These are phyloP conservation scores for Baccha elongata DNA, from an alignment of 2,888 invertebrate genomes.

Conservation along the genomic window DNA sequence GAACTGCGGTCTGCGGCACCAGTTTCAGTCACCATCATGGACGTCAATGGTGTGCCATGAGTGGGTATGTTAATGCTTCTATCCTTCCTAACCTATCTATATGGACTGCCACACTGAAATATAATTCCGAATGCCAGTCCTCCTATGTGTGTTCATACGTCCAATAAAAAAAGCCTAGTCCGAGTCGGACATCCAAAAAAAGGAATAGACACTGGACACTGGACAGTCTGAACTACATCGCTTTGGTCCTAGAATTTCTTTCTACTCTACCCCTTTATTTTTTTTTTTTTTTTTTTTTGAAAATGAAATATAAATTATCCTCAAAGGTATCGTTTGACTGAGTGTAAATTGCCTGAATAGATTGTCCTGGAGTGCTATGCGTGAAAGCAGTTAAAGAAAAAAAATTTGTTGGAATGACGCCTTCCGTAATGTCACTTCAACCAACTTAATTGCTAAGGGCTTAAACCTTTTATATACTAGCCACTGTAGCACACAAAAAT, in stretches of 20 bases:
- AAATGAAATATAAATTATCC: constrained; percentile 45
- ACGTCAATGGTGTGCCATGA: constrained; percentile 35
- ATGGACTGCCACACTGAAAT: constrained; percentile 10
- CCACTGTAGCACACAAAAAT: neutral
- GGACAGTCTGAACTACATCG: constrained; percentile 16
- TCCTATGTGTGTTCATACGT: constrained; percentile 25
- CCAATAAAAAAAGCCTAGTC: constrained; percentile 33
- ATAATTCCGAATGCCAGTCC: constrained; percentile 18
- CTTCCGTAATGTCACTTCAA: constrained; percentile 47
- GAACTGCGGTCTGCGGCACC: constrained; percentile 59
- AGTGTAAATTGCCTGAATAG: constrained; percentile 51
- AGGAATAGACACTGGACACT: neutral
- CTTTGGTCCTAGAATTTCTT: constrained; percentile 21
- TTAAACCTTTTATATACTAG: neutral
- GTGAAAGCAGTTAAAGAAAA: constrained; percentile 37
- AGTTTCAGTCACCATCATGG: constrained; percentile 13
- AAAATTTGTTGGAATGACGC: constrained; percentile 39
- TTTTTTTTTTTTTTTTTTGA: constrained; percentile 11
- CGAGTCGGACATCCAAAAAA: constrained; percentile 8
- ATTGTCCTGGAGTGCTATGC: constrained; percentile 19
- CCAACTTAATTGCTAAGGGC: constrained; percentile 52
- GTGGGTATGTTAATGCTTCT: constrained; percentile 14
- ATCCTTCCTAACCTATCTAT: too few species aligned
- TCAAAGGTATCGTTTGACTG: constrained; percentile 64
- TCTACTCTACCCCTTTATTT: constrained; percentile 29